Evolutionary conservation across 2,113 vertebrate genomes (phyloP).

Genomic region (Morone chrysops): DNA sequence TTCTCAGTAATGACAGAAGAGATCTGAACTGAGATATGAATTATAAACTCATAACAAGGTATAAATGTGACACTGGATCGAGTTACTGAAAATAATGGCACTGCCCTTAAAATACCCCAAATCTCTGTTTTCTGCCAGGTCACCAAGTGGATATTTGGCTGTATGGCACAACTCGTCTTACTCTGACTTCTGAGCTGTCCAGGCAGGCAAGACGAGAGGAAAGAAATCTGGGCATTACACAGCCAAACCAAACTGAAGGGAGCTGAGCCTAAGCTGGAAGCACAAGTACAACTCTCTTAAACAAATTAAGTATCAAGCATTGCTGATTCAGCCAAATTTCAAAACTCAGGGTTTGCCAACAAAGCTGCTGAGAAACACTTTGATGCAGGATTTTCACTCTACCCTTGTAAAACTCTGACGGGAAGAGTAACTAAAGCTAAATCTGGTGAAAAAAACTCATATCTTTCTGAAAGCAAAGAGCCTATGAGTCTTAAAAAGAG

Average conservation of each 20-base stretch:
- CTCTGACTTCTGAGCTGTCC: constrained; percentile 19
- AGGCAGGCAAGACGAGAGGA: constrained; percentile 5
- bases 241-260: constrained; percentile 38
- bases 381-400: constrained; percentile 61
- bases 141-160: constrained; percentile 12
- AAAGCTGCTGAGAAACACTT: constrained; percentile 65
- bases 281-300: constrained; percentile 47
- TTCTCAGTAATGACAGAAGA: constrained; percentile 53
- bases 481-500: constrained; percentile 8
- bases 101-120: constrained; percentile 16
- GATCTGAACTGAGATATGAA: constrained; percentile 40
- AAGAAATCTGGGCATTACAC: constrained; percentile 30
- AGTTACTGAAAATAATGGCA: constrained; percentile 23
- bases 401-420: constrained; percentile 26
- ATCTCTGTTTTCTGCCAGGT: constrained; percentile 14
- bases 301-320: constrained; percentile 57
- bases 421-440: constrained; percentile 21
- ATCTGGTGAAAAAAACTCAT: constrained; percentile 10
- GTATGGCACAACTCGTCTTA: background rate
- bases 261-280: constrained; percentile 50
- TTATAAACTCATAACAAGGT: constrained; percentile 47
- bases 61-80: constrained; percentile 4
- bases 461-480: constrained; percentile 11
- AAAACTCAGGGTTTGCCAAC: constrained; percentile 52
- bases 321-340: constrained; percentile 61